phyloP scores from a whole-genome alignment of 2,797 vertebrate genomes.

The Argya squamiceps region DNA sequence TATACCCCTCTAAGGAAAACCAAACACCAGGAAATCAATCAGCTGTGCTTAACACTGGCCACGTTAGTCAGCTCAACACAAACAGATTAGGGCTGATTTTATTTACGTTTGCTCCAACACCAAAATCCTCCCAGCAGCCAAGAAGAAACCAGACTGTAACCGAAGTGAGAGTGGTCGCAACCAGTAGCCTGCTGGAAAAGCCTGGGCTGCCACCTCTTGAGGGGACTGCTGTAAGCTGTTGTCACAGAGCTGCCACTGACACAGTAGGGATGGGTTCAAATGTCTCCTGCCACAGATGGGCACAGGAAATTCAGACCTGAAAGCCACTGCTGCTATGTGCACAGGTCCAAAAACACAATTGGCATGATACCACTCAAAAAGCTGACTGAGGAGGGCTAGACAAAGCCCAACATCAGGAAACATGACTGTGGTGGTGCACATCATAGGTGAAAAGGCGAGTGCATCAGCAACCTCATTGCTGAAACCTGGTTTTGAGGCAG shows the following conservation, averaged over 20 bases:
- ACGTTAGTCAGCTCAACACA: background rate
- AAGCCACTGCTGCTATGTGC: background rate
- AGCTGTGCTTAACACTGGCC: background rate
- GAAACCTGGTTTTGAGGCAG: background rate
- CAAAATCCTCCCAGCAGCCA: background rate
- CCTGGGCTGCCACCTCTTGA: background rate
- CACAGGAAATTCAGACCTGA: background rate
- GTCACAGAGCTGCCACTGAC: background rate
- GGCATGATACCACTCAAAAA: background rate
- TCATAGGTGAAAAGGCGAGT: fast-evolving
- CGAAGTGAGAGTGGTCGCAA: background rate
- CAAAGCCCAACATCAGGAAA: background rate
- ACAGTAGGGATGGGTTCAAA: background rate
- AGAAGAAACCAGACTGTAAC: background rate
- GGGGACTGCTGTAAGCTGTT: background rate
- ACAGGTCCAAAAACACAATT: fast-evolving
- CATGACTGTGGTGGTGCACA: fast-evolving
- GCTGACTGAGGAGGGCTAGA: fast-evolving
- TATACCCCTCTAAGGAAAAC: background rate
- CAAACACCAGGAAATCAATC: background rate
- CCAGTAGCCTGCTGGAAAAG: background rate
- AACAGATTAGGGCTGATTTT: background rate
- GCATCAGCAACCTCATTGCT: fast-evolving
- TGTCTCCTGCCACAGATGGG: background rate
- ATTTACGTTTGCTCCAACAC: background rate